A percentile compares a stretch with the other conserved stretches of the same genome.
Conservation (phyloP, 2,888 invertebrate species). For the Synergus japonicus region DNA sequence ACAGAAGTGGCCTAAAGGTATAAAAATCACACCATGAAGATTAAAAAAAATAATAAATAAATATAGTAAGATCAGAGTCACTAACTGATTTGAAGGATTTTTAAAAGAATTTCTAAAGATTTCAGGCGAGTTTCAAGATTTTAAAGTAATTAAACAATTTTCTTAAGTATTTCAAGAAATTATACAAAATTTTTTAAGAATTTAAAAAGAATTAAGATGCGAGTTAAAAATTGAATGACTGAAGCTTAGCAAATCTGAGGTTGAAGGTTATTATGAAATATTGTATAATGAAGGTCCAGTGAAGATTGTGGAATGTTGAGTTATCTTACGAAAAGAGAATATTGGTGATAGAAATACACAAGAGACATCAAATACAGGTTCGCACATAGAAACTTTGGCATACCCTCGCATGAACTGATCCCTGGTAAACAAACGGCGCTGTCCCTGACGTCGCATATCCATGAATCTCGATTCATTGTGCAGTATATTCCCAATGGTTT, state of each 20-base stretch:
- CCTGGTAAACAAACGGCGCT: conserved; percentile 53
- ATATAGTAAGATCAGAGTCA: no score
- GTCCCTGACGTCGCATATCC: conserved; percentile 57
- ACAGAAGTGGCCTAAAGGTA: not conserved
- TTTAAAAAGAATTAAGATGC: no score
- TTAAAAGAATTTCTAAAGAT: no score
- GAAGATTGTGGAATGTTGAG: not conserved
- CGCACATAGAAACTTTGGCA: conserved; percentile 22
- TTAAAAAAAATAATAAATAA: no score
- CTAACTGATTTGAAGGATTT: no score
- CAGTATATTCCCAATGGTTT: conserved; percentile 48
- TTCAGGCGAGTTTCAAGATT: no score
- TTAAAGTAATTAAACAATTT: no score
- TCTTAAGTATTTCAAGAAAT: no score
- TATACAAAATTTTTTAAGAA: no score
- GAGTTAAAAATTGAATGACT: no score
- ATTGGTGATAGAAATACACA: conserved; percentile 3
- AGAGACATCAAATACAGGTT: conserved; percentile 22
- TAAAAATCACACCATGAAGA: no score
- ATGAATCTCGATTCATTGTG: conserved; percentile 55
- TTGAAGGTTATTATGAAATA: not conserved
- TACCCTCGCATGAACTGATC: conserved; percentile 49
- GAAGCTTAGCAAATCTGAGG: not conserved
- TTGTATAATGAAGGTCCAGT: not conserved
- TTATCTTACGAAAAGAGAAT: not conserved